Conservation (phyloP, 1,140 invertebrate species). For the Cheumatopsyche charites region DNA sequence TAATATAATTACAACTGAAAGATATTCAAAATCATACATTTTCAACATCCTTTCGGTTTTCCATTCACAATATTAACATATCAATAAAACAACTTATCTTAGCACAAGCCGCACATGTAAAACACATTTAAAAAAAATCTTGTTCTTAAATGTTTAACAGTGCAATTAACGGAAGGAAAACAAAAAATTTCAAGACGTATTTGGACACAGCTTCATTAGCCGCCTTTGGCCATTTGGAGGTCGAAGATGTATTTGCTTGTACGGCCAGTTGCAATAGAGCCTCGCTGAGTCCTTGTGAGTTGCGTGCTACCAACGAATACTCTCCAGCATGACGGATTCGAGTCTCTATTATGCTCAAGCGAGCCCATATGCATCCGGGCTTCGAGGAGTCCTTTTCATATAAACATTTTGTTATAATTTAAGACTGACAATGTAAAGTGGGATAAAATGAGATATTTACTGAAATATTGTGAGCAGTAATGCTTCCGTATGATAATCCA, state of each 20-base stretch:
- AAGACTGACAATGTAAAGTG: too few species aligned
- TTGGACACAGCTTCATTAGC: not conserved
- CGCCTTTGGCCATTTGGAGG: not conserved
- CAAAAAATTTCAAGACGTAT: not conserved
- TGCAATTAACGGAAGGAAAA: not conserved
- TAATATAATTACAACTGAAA: too few species aligned
- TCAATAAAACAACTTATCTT: too few species aligned
- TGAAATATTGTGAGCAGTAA: not conserved
- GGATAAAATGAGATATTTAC: not conserved
- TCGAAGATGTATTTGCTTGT: not conserved
- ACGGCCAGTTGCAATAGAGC: slow-evolving; percentile 1
- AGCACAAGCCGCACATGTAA: too few species aligned
- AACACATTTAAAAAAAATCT: too few species aligned
- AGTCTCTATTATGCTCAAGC: not conserved
- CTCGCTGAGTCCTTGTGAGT: not conserved
- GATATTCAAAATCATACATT: too few species aligned
- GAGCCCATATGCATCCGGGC: slow-evolving; percentile 3
- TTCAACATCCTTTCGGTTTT: too few species aligned
- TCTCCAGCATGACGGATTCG: not conserved
- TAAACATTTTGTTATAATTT: too few species aligned
- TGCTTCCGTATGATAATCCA: slow-evolving; percentile 8
- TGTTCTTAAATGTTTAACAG: not conserved
- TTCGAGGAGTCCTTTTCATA: not conserved
- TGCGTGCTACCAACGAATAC: slow-evolving; percentile 5
- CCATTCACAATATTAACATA: too few species aligned